These are phyloP conservation scores for Platypus cylindrus DNA, from an alignment of 2,888 invertebrate species.

Conservation along the genomic window DNA sequence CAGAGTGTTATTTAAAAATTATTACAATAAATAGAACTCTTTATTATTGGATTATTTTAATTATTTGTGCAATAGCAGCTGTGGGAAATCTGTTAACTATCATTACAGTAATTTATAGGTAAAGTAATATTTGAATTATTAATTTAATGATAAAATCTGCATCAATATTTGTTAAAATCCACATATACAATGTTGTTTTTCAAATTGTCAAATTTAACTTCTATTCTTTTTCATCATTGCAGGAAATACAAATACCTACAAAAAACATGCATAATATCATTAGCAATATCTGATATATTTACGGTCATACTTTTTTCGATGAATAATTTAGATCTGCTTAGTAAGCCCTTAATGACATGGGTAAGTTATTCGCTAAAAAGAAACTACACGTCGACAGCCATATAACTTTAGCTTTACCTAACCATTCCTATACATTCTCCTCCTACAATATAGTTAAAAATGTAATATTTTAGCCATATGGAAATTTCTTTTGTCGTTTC, in stretches of 20 bases:
- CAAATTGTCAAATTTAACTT: neutral
- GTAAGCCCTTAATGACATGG: slow-evolving; percentile 28
- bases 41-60: slow-evolving; percentile 11
- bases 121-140: slow-evolving; percentile 5
- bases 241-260: slow-evolving; percentile 41
- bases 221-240: slow-evolving; percentile 13
- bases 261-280: slow-evolving; percentile 38
- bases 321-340: slow-evolving; percentile 28
- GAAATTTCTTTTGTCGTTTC: slow-evolving; percentile 37
- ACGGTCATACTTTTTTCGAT: slow-evolving; percentile 26
- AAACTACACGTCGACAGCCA: too few relatives aligned
- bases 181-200: too few relatives aligned
- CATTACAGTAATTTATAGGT: slow-evolving; percentile 22
- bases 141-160: neutral
- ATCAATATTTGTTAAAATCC: too few relatives aligned
- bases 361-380: too few relatives aligned
- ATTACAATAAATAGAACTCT: slow-evolving; percentile 9
- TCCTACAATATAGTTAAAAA: too few relatives aligned
- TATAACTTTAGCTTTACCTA: too few relatives aligned
- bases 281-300: slow-evolving; percentile 40
- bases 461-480: slow-evolving; percentile 33
- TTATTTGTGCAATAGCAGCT: slow-evolving; percentile 16
- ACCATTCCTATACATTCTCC: too few relatives aligned
- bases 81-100: slow-evolving; percentile 21
- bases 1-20: slow-evolving; percentile 8